Evolutionary conservation across 2,113 vertebrate genomes (phyloP), one percentile per base, ranked within the genome.

Genomic region (Leptobrachium ailaonicum): DNA sequence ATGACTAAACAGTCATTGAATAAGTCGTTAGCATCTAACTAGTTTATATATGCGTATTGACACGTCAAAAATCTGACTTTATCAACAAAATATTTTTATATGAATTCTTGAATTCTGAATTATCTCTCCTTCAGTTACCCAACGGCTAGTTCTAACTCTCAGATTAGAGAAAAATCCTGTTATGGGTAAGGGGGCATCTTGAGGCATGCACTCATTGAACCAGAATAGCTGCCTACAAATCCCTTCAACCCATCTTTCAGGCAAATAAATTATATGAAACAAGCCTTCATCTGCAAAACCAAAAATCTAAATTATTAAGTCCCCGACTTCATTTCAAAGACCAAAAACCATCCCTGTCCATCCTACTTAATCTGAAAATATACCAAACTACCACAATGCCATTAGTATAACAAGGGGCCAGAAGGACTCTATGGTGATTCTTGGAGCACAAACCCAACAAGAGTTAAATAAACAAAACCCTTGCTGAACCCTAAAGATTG

Each of bases 41-140:
- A 73, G 9, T 14, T 83, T 88, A 85, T 89, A 80, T 87, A 84
- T 88, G 69, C 86, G 88, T 70, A 88, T 76, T 75, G 64, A 74
- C 56, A 76, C 41, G 90, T 90, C 77, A 14, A 60, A 76, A 87
- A 71, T 73, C 68, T 78, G 41, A 74, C 41, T 54, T 76, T 71
- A 43, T 73, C 66, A 12, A 84, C 87, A 73, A 82, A 60, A 82
- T 80, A 85, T 89, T 89, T 84, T 87, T 89, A 83, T 88, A 86
- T 91, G 70, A 83, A 79, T 75, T 82, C 45, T 67, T 54, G 12
- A 50, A 80, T 71, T 66, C 54, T 40, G 10, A 32, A 32, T 32
- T 32, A 43, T 66, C n/a, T 44, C 12, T 3, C 7, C 50, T 41
- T 41, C 14, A 66, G 44, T 42, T 7, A 69, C 50, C 66, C 56